These are phyloP conservation scores for Macrobrachium rosenbergii DNA, from an alignment of 1,140 invertebrate genomes.

Conservation along the genomic window DNA sequence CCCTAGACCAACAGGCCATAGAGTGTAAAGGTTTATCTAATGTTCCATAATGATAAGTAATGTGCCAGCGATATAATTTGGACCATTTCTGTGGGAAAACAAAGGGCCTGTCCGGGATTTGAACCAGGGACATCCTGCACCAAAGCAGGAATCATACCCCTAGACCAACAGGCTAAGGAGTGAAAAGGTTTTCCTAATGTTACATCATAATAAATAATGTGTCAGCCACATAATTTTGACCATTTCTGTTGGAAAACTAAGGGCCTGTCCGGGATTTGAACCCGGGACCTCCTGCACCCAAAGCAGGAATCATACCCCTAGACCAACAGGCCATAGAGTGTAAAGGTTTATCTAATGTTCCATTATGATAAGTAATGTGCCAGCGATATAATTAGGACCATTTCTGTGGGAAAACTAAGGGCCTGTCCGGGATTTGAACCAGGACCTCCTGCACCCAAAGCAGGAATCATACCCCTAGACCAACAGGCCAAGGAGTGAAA, in stretches of 20 bases:
- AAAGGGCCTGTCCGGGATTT: slow-evolving; percentile 63
- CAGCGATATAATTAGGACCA: no score
- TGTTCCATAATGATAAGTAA: no score
- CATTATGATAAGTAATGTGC: neutral
- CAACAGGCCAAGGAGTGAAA: no score
- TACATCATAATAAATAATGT: no score
- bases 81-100: no score
- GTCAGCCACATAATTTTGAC: no score
- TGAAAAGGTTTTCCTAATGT: no score
- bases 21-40: no score
- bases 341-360: no score
- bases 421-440: slow-evolving; percentile 12
- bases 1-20: slow-evolving; percentile 89
- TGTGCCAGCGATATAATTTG: no score
- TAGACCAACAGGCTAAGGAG: no score
- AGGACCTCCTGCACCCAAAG: slow-evolving; percentile 91
- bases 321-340: slow-evolving; percentile 34
- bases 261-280: slow-evolving; percentile 64
- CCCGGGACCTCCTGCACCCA: slow-evolving; percentile 63
- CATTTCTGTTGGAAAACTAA: no score
- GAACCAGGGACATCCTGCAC: slow-evolving; percentile 64
- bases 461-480: slow-evolving; percentile 91
- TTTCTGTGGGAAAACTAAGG: neutral
- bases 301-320: slow-evolving; percentile 62
- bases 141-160: slow-evolving; percentile 62